Evolutionary conservation across 2,797 vertebrate species (phyloP), one percentile per base, ranked within the genome.

Genomic region (Pangasius djambal): DNA sequence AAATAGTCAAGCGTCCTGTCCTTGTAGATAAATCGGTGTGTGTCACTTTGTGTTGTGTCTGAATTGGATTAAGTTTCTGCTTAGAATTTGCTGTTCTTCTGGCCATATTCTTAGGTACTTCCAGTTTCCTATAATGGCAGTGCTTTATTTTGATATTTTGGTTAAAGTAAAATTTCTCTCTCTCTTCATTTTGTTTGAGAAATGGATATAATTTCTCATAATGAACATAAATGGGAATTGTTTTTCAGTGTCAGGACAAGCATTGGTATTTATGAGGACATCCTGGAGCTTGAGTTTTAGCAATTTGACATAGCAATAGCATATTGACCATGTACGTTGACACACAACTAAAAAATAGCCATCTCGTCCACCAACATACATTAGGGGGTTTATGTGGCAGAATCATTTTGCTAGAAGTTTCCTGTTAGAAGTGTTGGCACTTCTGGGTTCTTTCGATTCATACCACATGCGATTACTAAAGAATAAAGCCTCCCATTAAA

Each of bases 231-330:
- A 90, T 88, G 4, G 65, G 83, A 44, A 50, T 78, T 83, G 31
- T 8, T 55, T 79, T 89, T 61, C 83, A 44, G 83, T 40, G 65
- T 82, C 79, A 44, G 48, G 72, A 61, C 78, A 87, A 63, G 50
- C 84, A 70, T 90, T 87, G 65, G 87, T 87, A 90, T 90, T 84
- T 79, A 91, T 91, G 88, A 89, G 78, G 63, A 83, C 77, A 5
- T 74, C 70, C 70, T 40, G 70, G 70, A 50, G 44, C 55, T 34
- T 52, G 50, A 20, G 16, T 44, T 82, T 61, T 59, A 15, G 57
- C 20, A 78, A 34, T 34, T 1, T 34, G 34, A 34, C 34, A 34
- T 34, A 34, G 34, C 34, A 34, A 34, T 34, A 34, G 34, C 16
- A 10, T 57, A 78, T 78, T 31, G 28, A 18, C 52, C 77, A 34